Evolutionary conservation across 2,888 invertebrate species (phyloP).

Genomic region (Pammene fasciana): DNA sequence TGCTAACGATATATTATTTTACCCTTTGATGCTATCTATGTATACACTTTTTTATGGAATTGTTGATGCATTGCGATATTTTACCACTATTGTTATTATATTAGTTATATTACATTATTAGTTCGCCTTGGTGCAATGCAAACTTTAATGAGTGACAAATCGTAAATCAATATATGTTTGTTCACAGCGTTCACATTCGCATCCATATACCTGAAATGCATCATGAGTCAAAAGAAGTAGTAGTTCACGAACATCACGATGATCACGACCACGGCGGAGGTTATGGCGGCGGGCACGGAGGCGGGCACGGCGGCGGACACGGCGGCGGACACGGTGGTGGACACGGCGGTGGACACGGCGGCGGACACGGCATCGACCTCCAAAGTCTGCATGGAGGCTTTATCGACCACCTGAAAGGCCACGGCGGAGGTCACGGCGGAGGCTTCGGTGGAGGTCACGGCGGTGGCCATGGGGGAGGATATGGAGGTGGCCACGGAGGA

Average conservation of each 20-base stretch:
- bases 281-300: conserved; percentile 48
- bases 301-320: conserved; percentile 47
- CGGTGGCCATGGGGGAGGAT: conserved; percentile 42
- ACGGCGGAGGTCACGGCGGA: conserved; percentile 49
- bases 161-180: conserved; percentile 41
- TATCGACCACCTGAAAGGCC: conserved; percentile 57
- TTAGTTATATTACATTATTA: no score
- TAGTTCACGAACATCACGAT: conserved; percentile 71
- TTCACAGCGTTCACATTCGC: conserved; percentile 82
- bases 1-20: conserved; percentile 56
- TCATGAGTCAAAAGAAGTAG: conserved; percentile 72
- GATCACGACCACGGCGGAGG: conserved; percentile 63
- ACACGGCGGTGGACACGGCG: conserved; percentile 47
- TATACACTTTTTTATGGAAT: conserved; percentile 64
- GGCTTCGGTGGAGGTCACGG: conserved; percentile 46
- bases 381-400: conserved; percentile 66
- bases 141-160: background rate
- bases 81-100: conserved; percentile 30
- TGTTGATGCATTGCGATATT: conserved; percentile 48
- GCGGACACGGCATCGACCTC: conserved; percentile 51
- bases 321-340: conserved; percentile 51
- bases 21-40: conserved; percentile 47
- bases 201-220: conserved; percentile 81
- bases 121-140: background rate
- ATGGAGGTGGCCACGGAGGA: conserved; percentile 48